phyloP scores from a whole-genome alignment of 2,888 invertebrate genomes.

The Ormyrus labotus region DNA sequence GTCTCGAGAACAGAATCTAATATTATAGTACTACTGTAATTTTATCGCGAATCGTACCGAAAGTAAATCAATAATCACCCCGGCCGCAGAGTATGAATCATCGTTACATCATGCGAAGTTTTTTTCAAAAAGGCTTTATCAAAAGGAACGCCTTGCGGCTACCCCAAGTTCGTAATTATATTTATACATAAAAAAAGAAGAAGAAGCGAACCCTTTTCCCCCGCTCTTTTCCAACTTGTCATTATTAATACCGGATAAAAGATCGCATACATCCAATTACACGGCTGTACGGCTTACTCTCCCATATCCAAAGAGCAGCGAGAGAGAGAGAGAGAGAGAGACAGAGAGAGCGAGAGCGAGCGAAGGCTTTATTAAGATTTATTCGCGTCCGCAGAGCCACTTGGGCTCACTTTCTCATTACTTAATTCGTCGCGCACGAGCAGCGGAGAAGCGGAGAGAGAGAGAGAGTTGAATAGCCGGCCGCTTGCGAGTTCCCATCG shows the following conservation, averaged over 20 bases:
- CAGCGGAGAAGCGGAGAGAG: too few species aligned
- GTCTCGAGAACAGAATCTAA: too few species aligned
- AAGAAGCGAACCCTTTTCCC: background rate
- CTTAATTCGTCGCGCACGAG: constrained; percentile 14
- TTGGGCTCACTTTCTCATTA: background rate
- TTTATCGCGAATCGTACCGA: too few species aligned
- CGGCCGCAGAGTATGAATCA: background rate
- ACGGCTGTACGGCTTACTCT: constrained; percentile 5
- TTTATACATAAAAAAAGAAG: constrained; percentile 2
- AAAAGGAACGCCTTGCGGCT: background rate
- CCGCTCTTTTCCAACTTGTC: constrained; percentile 40
- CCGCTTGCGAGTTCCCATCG: too few species aligned
- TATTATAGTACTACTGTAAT: too few species aligned
- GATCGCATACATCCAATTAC: constrained; percentile 51
- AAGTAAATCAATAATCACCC: too few species aligned
- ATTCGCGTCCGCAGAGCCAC: constrained; percentile 1
- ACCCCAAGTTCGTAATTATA: constrained; percentile 29
- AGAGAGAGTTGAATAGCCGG: too few species aligned
- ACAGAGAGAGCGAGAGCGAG: background rate
- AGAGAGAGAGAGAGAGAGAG: too few species aligned
- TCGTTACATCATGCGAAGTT: background rate
- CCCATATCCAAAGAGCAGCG: too few species aligned
- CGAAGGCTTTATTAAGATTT: constrained; percentile 47
- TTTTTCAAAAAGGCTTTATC: constrained; percentile 2
- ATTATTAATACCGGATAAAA: constrained; percentile 51